Conservation (phyloP, 2,888 invertebrate species). For the Temnothorax ravouxi region DNA sequence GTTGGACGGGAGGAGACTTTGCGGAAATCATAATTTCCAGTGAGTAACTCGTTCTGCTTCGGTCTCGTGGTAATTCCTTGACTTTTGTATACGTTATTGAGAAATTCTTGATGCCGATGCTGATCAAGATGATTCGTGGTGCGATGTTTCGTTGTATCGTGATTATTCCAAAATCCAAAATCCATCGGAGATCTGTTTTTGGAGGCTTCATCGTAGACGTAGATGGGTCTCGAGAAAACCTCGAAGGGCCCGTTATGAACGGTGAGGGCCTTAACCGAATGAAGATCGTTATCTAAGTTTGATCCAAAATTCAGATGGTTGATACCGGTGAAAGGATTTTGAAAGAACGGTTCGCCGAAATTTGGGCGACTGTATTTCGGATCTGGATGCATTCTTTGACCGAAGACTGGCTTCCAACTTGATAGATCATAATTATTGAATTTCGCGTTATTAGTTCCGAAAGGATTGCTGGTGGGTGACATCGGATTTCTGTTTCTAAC, state of each 20-base stretch:
- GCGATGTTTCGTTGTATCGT: constrained; percentile 10
- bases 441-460: not conserved
- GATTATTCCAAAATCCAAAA: constrained; percentile 38
- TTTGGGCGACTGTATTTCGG: not conserved
- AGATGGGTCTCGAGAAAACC: constrained; percentile 29
- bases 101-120: constrained; percentile 12
- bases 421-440: constrained; percentile 6
- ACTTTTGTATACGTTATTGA: not conserved
- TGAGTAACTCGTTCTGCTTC: constrained; percentile 28
- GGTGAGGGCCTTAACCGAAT: constrained; percentile 11
- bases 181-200: constrained; percentile 8
- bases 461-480: not conserved
- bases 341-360: not conserved
- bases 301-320: constrained; percentile 13
- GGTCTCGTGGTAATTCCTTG: not conserved
- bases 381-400: constrained; percentile 16
- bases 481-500: constrained; percentile 53
- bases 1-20: not conserved
- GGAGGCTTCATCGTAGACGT: constrained; percentile 17
- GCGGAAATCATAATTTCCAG: constrained; percentile 8
- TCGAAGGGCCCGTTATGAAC: constrained; percentile 29
- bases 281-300: constrained; percentile 26
- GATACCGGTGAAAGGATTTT: constrained; percentile 22
- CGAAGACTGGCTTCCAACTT: not conserved
- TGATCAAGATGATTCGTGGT: not conserved